Evolutionary conservation across 2,113 vertebrate species (phyloP), one percentile per base, ranked within the genome.

Genomic region (Zingel zingel): DNA sequence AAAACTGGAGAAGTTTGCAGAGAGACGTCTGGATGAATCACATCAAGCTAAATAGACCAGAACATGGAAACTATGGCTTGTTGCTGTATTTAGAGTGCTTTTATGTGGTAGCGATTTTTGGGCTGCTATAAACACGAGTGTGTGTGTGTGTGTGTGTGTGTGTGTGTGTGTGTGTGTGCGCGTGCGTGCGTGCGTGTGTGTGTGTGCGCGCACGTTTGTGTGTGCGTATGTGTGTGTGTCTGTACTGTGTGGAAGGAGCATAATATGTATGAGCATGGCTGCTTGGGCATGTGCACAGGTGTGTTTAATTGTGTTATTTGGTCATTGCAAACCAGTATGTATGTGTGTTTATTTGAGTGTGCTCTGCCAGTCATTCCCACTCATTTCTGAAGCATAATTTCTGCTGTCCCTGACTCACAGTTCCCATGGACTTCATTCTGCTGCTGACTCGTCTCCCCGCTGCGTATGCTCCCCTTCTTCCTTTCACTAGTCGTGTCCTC

Each of bases 401-500:
- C 43, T 12, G 57, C 79, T 58, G 7, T 57, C n/a, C 70, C 82
- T 87, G 85, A 89, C 87, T 85, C 87, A 84, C 64, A 65, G 72
- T 86, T 91, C 89, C 87, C 85, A 78, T 77, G 67, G 43, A 47
- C 77, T 21, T 36, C 65, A 51, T 76, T 83, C 71, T 86, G 85
- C 85, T 88, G 82, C 85, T 88, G 82, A 90, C 83, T 90, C 67
- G 3, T 59, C 65, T 81, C 83, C 86, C 69, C 63, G 39, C 77
- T 77, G 72, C 82, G 85, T 85, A 88, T 66, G 68, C 78, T 71
- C 61, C 62, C 63, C 3, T 62, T 82, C 76, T 68, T 80, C 25
- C 59, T 81, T 74, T 83, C 88, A 78, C 39, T 16, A 21, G 33
- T 68, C 33, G 10, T 81, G n/a, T 74, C 73, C 65, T 51, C 51